Base-by-base conservation (phyloP, 2,888 invertebrate species). In the Agrochola circellaris region DNA sequence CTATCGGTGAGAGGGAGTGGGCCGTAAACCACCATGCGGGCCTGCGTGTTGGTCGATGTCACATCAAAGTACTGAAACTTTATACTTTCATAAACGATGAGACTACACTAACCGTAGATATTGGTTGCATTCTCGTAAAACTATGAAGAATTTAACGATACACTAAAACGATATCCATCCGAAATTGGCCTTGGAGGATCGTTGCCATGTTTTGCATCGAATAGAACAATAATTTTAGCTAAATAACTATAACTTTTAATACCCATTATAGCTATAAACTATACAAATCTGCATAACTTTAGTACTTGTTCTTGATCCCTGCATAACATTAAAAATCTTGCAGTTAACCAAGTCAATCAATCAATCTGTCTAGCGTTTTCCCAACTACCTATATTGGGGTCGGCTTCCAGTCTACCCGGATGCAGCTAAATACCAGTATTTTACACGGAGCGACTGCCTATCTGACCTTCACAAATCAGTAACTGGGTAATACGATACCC, bases 311-410 rank as follows among this genome's bases (percentile, higher is more conserved):
- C 17, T 11, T 20, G 23, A 54, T 5, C 15, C 23, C 6, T 15
- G 6, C 2, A 20, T 17, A 17, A 20, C 1, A 23, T 15, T 34
- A 45, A 75, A 65, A 26, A 58, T 13, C 15, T 26, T 54, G 30
- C 54, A 67, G 42, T 42, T 81, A 73, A 45, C 69, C 1, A 82
- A 75, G 68, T 58, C 82, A 82, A 65, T 74, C 34, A 34, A 34
- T 34, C 34, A 34, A 34, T 34, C 34, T 34, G 3, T 5, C 34
- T 34, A 34, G 34, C 34, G 4, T 34, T 34, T 34, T 2, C 34
- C 34, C 34, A 34, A 34, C 34, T 34, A 34, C 34, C 34, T 34
- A 34, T 34, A 34, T 34, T 34, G 34, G 34, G 34, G 34, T 34
- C 34, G 34, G 34, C 34, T 34, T 34, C 4, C 34, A 34, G 34